A percentile compares a stretch with the other conserved stretches of the same genome.
Evolutionary conservation across 2,113 vertebrate species (phyloP).

Genomic region (Calidris pugnax): DNA sequence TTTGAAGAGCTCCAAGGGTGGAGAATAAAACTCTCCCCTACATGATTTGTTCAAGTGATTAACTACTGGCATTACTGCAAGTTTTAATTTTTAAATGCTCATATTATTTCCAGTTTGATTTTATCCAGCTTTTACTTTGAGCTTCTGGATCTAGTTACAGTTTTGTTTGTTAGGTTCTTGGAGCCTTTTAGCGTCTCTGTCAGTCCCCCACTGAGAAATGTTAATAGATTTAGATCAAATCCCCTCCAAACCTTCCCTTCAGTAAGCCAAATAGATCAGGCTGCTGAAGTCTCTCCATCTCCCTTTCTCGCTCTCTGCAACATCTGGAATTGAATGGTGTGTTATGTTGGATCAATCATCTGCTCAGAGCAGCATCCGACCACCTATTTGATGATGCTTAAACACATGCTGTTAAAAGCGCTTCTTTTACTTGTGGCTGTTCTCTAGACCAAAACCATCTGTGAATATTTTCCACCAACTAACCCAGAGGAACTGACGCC

Average conservation of each 20-base stretch:
- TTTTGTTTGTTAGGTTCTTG: conserved; percentile 21
- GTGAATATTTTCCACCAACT: neutral
- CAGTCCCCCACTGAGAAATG: neutral
- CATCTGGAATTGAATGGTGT: neutral
- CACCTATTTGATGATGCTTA: conserved; percentile 3
- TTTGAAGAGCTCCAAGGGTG: neutral
- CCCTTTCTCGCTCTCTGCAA: neutral
- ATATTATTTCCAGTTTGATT: conserved; percentile 6
- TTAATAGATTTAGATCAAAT: conserved; percentile 24
- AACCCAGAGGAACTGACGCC: rapidly evolving
- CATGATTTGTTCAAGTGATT: conserved; percentile 16
- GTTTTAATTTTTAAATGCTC: conserved; percentile 19
- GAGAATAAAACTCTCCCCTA: neutral
- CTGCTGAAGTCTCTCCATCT: neutral
- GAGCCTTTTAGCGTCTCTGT: neutral
- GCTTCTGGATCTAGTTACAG: conserved; percentile 26
- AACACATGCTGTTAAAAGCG: neutral
- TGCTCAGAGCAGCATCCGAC: neutral
- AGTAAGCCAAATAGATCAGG: neutral
- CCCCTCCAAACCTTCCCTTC: neutral
- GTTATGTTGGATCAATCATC: neutral
- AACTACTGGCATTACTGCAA: neutral
- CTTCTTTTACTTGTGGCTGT: neutral
- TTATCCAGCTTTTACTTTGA: conserved; percentile 15
- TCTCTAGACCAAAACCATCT: neutral